Conservation (phyloP, 1,140 invertebrate species). For the Brachionus rubens region DNA sequence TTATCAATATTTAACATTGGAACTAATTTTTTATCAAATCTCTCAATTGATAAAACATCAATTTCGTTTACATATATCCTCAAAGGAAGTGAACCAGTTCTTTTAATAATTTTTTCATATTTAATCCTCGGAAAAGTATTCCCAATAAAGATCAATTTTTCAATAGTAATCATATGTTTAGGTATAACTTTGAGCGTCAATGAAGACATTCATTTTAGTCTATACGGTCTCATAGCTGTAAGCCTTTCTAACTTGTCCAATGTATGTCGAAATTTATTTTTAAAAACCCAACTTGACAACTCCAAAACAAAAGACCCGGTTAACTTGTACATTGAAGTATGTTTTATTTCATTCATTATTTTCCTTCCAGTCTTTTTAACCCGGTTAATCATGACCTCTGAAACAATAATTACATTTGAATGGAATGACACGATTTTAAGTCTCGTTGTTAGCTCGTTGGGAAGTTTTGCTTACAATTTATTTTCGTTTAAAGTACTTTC, state of each 20-base stretch:
- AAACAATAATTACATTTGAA: not conserved
- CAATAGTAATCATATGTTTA: not conserved
- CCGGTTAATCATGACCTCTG: too few relatives aligned
- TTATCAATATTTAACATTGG: not conserved
- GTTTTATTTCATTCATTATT: not conserved
- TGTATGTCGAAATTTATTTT: not conserved
- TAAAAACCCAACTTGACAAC: not conserved
- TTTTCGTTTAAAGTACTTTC: not conserved
- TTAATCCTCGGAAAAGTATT: not conserved
- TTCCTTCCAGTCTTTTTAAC: too few relatives aligned
- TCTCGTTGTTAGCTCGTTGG: not conserved
- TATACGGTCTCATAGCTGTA: not conserved
- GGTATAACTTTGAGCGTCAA: not conserved
- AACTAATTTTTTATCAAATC: not conserved
- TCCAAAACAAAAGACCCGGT: not conserved
- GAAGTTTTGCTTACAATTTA: not conserved
- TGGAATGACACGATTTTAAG: not conserved
- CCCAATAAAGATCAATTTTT: not conserved
- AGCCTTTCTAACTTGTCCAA: not conserved
- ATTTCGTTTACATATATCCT: not conserved
- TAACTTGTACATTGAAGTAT: not conserved
- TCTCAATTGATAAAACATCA: not conserved
- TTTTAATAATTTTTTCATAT: not conserved
- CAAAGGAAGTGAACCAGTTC: not conserved
- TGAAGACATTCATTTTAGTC: not conserved